These are phyloP conservation scores for Sclerurus mexicanus DNA, from an alignment of 2,113 vertebrate species.

Conservation along the genomic window DNA sequence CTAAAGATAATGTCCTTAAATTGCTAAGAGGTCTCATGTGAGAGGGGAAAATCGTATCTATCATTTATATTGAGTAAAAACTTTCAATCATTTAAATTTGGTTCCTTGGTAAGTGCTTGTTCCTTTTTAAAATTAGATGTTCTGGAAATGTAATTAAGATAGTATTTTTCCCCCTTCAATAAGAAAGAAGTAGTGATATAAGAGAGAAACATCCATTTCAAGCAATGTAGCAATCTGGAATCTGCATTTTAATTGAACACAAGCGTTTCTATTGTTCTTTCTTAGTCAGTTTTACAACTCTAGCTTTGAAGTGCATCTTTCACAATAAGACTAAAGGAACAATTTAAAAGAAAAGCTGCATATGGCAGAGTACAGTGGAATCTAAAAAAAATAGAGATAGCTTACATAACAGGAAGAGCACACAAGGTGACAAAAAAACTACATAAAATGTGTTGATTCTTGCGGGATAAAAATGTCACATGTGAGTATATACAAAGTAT, in stretches of 20 bases:
- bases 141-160: constrained; percentile 43
- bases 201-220: constrained; percentile 8
- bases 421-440: neutral
- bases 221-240: constrained; percentile 2
- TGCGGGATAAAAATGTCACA: neutral
- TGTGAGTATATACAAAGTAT: neutral
- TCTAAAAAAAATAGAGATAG: neutral
- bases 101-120: neutral
- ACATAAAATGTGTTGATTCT: neutral
- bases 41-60: neutral
- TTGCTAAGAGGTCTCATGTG: neutral
- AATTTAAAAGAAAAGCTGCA: neutral
- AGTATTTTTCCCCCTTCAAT: neutral
- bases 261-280: constrained; percentile 10
- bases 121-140: neutral
- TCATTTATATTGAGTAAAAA: neutral
- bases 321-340: neutral
- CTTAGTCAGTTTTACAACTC: constrained; percentile 17
- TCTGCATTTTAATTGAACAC: constrained; percentile 19
- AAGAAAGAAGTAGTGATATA: neutral
- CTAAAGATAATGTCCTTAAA: neutral
- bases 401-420: neutral
- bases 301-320: neutral
- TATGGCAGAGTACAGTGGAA: neutral
- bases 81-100: neutral